These are phyloP conservation scores for Malurus splendens DNA, from an alignment of 2,797 vertebrate species.

Conservation along the genomic window DNA sequence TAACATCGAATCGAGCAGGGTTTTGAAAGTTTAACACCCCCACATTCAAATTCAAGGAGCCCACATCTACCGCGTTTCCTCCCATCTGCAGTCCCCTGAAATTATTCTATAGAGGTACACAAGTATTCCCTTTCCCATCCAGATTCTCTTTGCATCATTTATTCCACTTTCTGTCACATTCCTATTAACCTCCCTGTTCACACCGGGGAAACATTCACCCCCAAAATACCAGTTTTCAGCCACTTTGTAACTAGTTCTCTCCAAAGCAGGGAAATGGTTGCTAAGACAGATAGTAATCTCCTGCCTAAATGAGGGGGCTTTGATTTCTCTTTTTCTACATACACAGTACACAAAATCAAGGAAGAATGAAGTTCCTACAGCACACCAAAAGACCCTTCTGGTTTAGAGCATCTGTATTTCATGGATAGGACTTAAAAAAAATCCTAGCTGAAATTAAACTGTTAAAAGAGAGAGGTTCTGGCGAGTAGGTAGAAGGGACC, in stretches of 20 bases:
- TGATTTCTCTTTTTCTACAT: neutral
- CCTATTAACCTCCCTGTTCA: neutral
- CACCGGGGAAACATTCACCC: neutral
- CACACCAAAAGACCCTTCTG: neutral
- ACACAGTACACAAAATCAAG: neutral
- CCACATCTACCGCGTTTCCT: neutral
- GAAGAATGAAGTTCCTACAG: neutral
- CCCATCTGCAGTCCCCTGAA: neutral
- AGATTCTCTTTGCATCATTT: neutral
- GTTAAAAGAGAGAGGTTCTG: neutral
- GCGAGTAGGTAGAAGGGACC: neutral
- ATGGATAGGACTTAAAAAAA: neutral
- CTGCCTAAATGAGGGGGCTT: accelerated
- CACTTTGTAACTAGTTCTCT: neutral
- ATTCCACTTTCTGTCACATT: neutral
- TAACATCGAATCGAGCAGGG: neutral
- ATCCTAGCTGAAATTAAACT: neutral
- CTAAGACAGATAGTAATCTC: neutral
- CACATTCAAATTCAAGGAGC: neutral
- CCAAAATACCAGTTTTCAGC: neutral
- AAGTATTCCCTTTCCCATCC: neutral
- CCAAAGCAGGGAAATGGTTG: neutral
- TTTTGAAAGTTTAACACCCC: neutral
- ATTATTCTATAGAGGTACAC: neutral
- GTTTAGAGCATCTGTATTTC: neutral